These are phyloP conservation scores for Tinamus guttatus DNA, from an alignment of 2,113 vertebrate species.

Conservation along the genomic window DNA sequence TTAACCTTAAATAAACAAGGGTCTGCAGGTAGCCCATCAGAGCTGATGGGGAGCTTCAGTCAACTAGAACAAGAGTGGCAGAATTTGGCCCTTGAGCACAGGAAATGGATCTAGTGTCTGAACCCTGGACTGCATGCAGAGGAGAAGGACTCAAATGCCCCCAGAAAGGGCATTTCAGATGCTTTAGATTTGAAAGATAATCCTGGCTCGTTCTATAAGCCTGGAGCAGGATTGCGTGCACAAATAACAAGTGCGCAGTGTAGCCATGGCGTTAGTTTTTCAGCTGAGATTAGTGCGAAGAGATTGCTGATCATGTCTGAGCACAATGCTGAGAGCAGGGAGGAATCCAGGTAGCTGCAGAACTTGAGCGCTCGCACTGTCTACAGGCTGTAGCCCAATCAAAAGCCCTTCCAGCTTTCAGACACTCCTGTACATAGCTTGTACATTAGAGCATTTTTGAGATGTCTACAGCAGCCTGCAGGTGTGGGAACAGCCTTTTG, in stretches of 20 bases:
- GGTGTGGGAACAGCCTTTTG: background rate
- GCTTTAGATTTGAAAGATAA: slow-evolving; percentile 23
- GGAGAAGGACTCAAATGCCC: background rate
- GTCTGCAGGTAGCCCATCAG: background rate
- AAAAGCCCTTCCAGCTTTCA: background rate
- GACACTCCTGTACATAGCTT: background rate
- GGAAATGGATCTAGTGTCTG: slow-evolving; percentile 23
- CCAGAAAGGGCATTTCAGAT: background rate
- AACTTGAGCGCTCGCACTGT: background rate
- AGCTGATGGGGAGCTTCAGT: background rate
- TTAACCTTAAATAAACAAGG: background rate
- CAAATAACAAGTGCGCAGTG: background rate
- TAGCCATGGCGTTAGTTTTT: background rate
- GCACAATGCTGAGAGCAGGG: background rate
- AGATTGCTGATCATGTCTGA: background rate
- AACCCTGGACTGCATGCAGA: background rate
- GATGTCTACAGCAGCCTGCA: background rate
- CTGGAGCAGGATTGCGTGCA: background rate
- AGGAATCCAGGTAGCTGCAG: background rate
- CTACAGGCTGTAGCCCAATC: background rate
- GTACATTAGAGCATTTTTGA: background rate
- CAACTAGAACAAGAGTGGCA: background rate
- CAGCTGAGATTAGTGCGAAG: background rate
- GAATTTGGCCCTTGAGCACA: background rate
- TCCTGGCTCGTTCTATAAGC: background rate